A percentile compares a stretch with the other conserved stretches of the same genome.
These are phyloP conservation scores for Camponotus fellah DNA, from an alignment of 2,888 invertebrate species.

Conservation along the genomic window DNA sequence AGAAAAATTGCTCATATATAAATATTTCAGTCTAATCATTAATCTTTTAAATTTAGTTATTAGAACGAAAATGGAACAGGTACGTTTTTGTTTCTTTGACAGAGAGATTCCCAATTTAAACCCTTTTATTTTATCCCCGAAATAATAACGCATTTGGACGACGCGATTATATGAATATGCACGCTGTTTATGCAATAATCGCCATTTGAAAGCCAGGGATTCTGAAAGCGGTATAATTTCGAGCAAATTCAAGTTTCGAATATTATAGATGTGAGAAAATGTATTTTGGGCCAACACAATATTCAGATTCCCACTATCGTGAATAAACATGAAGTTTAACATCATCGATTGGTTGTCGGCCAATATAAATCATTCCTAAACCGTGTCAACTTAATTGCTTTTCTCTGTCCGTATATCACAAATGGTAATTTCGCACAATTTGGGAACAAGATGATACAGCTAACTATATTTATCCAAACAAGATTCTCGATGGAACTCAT, in stretches of 20 bases:
- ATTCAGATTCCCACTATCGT: neutral
- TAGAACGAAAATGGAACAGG: neutral
- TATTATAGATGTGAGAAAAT: constrained; percentile 25
- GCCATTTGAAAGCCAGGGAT: constrained; percentile 4
- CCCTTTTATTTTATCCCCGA: neutral
- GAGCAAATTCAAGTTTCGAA: constrained; percentile 5
- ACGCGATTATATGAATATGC: neutral
- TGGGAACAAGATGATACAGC: constrained; percentile 13
- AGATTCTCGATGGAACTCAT: neutral
- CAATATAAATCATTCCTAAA: constrained; percentile 19
- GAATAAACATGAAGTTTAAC: constrained; percentile 45
- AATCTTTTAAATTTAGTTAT: neutral
- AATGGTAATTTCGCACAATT: neutral
- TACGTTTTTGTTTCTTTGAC: neutral
- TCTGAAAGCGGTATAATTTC: constrained; percentile 16
- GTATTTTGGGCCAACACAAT: neutral
- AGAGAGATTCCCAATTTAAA: neutral
- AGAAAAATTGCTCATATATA: neutral
- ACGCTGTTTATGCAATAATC: constrained; percentile 23
- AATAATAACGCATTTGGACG: neutral
- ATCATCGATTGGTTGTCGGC: neutral
- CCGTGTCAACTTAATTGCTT: constrained; percentile 14
- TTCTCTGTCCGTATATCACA: neutral
- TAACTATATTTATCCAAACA: constrained; percentile 1
- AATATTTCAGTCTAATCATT: neutral